These are phyloP conservation scores for Scaptomyza caliginosa DNA, from an alignment of 2,888 invertebrate genomes.

Conservation along the genomic window DNA sequence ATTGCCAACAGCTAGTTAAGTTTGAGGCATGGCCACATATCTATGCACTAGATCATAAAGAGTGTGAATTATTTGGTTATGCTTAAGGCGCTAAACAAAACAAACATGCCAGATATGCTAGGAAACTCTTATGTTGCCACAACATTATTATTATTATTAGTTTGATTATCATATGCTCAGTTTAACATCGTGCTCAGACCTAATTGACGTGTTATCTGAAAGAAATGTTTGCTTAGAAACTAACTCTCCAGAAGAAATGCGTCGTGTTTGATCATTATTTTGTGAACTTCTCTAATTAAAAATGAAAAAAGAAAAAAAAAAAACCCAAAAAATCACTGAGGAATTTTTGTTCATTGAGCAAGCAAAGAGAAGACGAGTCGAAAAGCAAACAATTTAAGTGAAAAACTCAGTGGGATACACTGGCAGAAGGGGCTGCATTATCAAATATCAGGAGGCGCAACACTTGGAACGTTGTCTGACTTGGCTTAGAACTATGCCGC, in stretches of 20 bases:
- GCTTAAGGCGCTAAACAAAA: background rate
- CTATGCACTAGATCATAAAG: background rate
- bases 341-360: constrained; percentile 53
- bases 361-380: constrained; percentile 17
- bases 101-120: background rate
- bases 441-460: constrained; percentile 43
- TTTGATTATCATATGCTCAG: constrained; percentile 25
- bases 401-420: constrained; percentile 44
- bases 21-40: background rate
- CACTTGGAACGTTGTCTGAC: no score
- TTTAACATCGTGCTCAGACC: constrained; percentile 34
- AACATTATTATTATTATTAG: constrained; percentile 26
- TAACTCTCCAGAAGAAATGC: constrained; percentile 39
- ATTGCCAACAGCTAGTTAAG: background rate
- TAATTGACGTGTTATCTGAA: constrained; percentile 54
- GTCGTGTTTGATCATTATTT: constrained; percentile 28
- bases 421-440: constrained; percentile 1
- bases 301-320: constrained; percentile 21
- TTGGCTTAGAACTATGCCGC: constrained; percentile 62
- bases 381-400: constrained; percentile 51
- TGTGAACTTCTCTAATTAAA: constrained; percentile 40
- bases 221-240: constrained; percentile 54
- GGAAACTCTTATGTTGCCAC: background rate
- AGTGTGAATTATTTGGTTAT: constrained; percentile 4
- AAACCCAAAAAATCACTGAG: constrained; percentile 15